Base-by-base conservation (phyloP, 2,797 vertebrate genomes). In the Chelon labrosus region DNA sequence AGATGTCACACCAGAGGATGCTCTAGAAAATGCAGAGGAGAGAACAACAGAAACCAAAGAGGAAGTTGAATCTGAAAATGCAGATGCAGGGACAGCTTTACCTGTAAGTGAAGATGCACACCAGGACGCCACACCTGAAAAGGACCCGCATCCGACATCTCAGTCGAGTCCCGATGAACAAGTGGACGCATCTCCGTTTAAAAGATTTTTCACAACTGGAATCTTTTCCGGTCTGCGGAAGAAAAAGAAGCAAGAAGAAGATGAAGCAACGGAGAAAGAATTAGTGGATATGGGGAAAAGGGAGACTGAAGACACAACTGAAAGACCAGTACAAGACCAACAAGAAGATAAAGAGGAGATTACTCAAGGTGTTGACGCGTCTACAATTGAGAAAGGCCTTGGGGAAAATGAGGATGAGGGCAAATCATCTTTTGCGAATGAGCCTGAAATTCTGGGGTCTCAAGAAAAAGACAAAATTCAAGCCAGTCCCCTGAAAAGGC, bases 401-500 rank as follows among this genome's bases (percentile, higher is more conserved):
- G 68, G 85, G 63, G 49, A 82, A 70, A 77, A 62, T 47, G 54
- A 85, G 0, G 65, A 85, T 65, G 88, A 77, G 47, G 81, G 83
- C 7, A 92, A 92, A 50, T 25, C 69, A 20, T 70, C 77, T 74
- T 56, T 91, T 7, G 73, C 75, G n/a, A 92, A 62, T 22, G 95
- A 96, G 77, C 86, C 44, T 3, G 96, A 96, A 63, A 38, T 94
- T 46, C 80, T 94, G 14, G 92, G 91, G 27, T 94, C 94, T 51
- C 94, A 96, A 86, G 97, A 98, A 77, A 96, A 94, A 60, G 86
- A 82, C 3, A 97, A 95, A 89, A 73, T 93, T 53, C 95, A 95
- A 85, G 95, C 94, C 47, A 98, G 97, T 79, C 97, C 98, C 68
- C 84, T 98, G 22, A 98, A 95, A 90, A 97, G 95, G 53, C 94